These are phyloP conservation scores for Neotragus moschatus DNA, from an alignment of 2,113 vertebrate species.

Conservation along the genomic window DNA sequence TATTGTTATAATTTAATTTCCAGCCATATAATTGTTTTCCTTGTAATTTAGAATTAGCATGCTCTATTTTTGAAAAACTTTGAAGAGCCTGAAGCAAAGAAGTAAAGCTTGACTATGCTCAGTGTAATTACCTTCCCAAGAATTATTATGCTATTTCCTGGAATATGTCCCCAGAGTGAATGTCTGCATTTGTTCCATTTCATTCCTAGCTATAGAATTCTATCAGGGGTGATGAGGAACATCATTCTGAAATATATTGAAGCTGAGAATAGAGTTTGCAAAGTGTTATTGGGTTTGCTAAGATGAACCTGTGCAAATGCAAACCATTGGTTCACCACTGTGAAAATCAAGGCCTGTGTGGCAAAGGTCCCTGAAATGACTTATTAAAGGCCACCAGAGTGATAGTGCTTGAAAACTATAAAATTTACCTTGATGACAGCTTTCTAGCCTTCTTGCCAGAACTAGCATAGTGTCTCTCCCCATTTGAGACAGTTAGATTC, in stretches of 20 bases:
- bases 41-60: constrained; percentile 51
- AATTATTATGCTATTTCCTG: constrained; percentile 60
- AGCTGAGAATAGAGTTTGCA: constrained; percentile 55
- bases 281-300: constrained; percentile 65
- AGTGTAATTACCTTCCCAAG: constrained; percentile 63
- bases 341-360: neutral
- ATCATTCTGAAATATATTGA: constrained; percentile 68
- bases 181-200: constrained; percentile 62
- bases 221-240: constrained; percentile 59
- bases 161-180: constrained; percentile 61
- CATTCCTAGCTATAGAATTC: constrained; percentile 43
- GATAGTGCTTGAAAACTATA: neutral
- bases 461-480: neutral
- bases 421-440: constrained; percentile 23
- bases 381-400: constrained; percentile 35
- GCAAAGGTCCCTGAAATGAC: neutral
- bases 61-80: constrained; percentile 1
- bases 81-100: constrained; percentile 39
- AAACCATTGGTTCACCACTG: neutral
- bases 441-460: constrained; percentile 2
- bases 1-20: constrained; percentile 37
- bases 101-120: constrained; percentile 44
- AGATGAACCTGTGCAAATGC: constrained; percentile 51
- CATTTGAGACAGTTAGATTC: neutral
- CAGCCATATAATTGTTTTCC: constrained; percentile 50